Base-by-base conservation (phyloP, 2,113 vertebrate genomes). In the Amblyopsis rosae region DNA sequence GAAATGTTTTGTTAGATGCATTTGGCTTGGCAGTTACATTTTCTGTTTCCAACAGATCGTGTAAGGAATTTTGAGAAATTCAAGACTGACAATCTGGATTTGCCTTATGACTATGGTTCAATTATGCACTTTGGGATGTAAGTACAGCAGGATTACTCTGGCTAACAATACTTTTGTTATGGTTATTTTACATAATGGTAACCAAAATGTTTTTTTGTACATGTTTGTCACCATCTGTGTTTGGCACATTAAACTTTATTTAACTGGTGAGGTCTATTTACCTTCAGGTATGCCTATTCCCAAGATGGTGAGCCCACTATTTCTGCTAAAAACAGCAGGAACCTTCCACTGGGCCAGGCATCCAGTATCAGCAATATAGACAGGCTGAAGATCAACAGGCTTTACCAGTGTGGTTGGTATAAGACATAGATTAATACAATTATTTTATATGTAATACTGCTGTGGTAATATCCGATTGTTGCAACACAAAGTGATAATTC, bases 111-210 rank as follows among this genome's bases (percentile, higher is more conserved):
- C 75, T 94, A 92, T 10, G 17, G 72, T 67, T 95, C 93, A 54
- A 87, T 95, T 76, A 92, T 94, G 93, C 94, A 95, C 83, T 94
- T 92, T 83, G 92, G 92, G 63, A 94, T 76, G 93, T 94, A 86
- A 85, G 88, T 84, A 33, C 3, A 16, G 12, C 3, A 35, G 9
- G 19, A 56, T 41, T 60, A 6, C 19, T 69, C n/a, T 4, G 13
- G 15, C 54, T 16, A 16, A n/a, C 49, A 17, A 13, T 41, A 26
- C 6, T 56, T 26, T 59, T 59, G 11, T 59, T 35, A 12, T 12
- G 12, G 3, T 59, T 33, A 33, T 59, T 59, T 33, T 50, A 50
- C 0, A 63, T 35, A 60, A 53, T 41, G 7, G 35, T 41, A 41
- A 41, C 6, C 35, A 41, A 41, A 5, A 41, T 41, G 1, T 0